These are phyloP conservation scores for Omphaloscelis lunosa DNA, from an alignment of 2,888 invertebrate species.

Conservation along the genomic window DNA sequence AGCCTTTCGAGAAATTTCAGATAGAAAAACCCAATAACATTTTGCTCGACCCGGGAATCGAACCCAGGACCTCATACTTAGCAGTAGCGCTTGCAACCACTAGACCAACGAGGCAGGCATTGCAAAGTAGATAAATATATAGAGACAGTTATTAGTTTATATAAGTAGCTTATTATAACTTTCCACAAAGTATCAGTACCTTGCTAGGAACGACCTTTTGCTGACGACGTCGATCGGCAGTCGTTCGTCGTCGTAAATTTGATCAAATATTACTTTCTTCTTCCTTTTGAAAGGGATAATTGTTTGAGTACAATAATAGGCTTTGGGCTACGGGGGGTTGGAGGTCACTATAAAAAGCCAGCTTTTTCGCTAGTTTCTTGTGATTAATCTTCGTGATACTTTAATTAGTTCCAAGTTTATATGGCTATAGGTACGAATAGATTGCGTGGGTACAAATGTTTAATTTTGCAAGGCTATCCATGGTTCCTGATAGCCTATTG, in stretches of 20 bases:
- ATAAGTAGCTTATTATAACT: conserved; percentile 42
- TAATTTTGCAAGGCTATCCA: conserved; percentile 2
- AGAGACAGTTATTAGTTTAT: conserved; percentile 25
- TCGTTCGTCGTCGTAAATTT: conserved; percentile 29
- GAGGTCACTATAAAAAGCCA: conserved; percentile 20
- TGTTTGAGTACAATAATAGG: conserved; percentile 45
- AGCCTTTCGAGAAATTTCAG: no score
- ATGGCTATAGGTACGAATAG: not conserved
- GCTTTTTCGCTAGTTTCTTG: conserved; percentile 24
- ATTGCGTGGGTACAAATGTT: not conserved
- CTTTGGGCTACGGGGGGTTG: not conserved
- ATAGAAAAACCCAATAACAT: no score
- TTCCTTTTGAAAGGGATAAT: conserved; percentile 42
- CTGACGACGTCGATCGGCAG: conserved; percentile 5
- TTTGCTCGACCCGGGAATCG: no score
- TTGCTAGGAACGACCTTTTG: conserved; percentile 1
- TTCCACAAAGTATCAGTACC: conserved; percentile 21
- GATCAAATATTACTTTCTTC: conserved; percentile 51
- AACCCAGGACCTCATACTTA: no score
- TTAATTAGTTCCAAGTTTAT: conserved; percentile 3
- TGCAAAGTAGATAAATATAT: conserved; percentile 28
- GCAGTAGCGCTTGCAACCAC: no score
- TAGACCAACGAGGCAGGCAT: no score
- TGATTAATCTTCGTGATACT: conserved; percentile 25
- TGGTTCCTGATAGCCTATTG: conserved; percentile 1